Evolutionary conservation across 2,888 invertebrate species (phyloP).

Genomic region (Caenorhabditis sp.): DNA sequence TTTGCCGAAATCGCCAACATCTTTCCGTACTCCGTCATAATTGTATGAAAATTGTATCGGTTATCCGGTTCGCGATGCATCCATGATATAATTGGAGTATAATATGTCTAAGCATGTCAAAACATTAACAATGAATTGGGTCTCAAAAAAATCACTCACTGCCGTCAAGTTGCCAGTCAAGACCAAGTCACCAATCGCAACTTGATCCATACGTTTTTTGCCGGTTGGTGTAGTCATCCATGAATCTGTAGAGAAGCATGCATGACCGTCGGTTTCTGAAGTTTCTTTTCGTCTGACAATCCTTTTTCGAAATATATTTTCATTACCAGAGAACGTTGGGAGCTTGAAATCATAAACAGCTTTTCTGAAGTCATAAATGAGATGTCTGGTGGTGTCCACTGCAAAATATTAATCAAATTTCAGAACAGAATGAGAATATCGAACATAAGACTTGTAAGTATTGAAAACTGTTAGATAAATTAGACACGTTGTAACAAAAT

Average conservation of each 20-base stretch:
- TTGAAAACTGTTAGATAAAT: too few species aligned
- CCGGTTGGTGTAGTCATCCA: slow-evolving; percentile 72
- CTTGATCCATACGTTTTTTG: slow-evolving; percentile 70
- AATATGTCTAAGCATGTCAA: slow-evolving; percentile 58
- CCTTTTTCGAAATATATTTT: background rate
- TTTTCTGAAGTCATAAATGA: slow-evolving; percentile 16
- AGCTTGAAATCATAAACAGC: slow-evolving; percentile 26
- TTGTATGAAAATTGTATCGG: slow-evolving; percentile 63
- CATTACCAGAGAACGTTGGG: slow-evolving; percentile 41
- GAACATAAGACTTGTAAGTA: too few species aligned
- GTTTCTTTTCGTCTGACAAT: too few species aligned
- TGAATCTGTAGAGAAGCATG: slow-evolving; percentile 72
- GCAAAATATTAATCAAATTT: background rate
- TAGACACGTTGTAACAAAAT: too few species aligned
- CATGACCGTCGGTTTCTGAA: slow-evolving; percentile 47
- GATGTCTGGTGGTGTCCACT: slow-evolving; percentile 27
- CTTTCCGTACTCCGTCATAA: slow-evolving; percentile 75
- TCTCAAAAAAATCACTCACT: slow-evolving; percentile 34
- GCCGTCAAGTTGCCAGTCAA: slow-evolving; percentile 67
- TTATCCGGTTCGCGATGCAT: slow-evolving; percentile 70
- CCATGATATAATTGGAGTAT: slow-evolving; percentile 67
- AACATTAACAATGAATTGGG: background rate
- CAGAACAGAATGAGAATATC: too few species aligned
- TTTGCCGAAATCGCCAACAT: slow-evolving; percentile 68
- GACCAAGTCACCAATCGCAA: slow-evolving; percentile 68